Base-by-base conservation (phyloP, 2,113 vertebrate species). In the Thunnus maccoyii region DNA sequence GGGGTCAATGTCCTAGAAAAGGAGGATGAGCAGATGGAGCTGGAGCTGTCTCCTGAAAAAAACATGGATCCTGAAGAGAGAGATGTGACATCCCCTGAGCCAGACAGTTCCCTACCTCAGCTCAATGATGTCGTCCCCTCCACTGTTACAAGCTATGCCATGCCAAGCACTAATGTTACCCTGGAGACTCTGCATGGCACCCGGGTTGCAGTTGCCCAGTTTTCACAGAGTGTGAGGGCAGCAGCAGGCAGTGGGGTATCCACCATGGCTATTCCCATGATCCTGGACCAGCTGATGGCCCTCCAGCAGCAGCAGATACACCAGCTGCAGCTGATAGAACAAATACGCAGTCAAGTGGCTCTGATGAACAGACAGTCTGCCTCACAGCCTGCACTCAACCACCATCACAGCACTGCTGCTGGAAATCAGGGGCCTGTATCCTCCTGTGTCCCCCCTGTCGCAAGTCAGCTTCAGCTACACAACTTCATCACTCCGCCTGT, bases 151-250 rank as follows among this genome's bases (percentile, higher is more conserved):
- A 94, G 89, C 88, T 99, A 98, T 80, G 85, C 89, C 89, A 97
- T 99, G 97, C 98, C 98, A 86, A 99, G 96, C 96, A 99, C 98
- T 92, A 99, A 99, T 11, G 98, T 99, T 86, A 99, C 98, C 0
- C 92, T 99, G 89, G 98, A 99, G 96, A 98, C 98, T 13, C 95
- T 99, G 88, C 96, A 99, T 78, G 96, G 98, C 92, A 99, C 98
- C 7, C 97, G 97, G 82, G 98, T 99, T 89, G 98, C 98, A 0
- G 98, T 99, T 0, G 98, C 98, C 0, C 98, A 99, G 91, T 99
- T 99, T 93, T 99, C 98, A 0, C 98, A 99, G 93, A 96, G 91
- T 0, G 74, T 97, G 0, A 93, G 96, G 41, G 94, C 96, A 0
- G 93, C 96, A 13, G 90, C 92, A 0, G 91, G 90, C 41, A 56